Evolutionary conservation across 2,797 vertebrate genomes (phyloP), one percentile per base, ranked within the genome.

Genomic region (Manis javanica): DNA sequence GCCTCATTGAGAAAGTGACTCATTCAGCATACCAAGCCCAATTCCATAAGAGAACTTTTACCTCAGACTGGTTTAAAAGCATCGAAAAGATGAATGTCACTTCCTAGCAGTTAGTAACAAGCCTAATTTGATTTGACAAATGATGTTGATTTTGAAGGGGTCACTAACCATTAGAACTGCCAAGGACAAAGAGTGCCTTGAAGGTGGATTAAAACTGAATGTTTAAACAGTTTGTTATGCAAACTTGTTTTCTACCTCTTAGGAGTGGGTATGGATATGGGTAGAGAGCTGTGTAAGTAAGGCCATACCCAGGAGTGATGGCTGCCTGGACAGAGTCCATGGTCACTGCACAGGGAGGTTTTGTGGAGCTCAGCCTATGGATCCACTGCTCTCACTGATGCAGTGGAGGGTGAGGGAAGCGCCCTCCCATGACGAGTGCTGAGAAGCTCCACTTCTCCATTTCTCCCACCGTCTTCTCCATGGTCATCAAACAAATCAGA

Each of bases 111-210:
- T 98, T 98, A 98, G 98, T 98, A 98, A 98, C 97, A 98, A 98
- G 98, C 96, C 97, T 99, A 99, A 99, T 99, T 98, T 98, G 98
- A 99, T 98, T 98, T 99, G 99, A 99, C 99, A 99, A 99, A 99
- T 98, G 98, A 98, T 98, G 98, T 97, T 99, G 98, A 99, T 98
- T 98, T 98, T 98, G 98, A 98, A 98, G 98, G 98, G 99, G 98
- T 99, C 98, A 99, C 98, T 98, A 98, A 98, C 98, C 98, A 98
- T 97, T 98, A 98, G 97, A 98, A 98, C 98, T 97, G 97, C 87
- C 9, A 96, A 98, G 98, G 98, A 98, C 98, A 98, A 98, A 98
- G 97, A 96, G 97, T 98, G 99, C 99, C 99, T 98, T 98, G 96
- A 98, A 99, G 99, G 98, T 97, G 98, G 93, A 98, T 98, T 99